Evolutionary conservation across 2,113 vertebrate species (phyloP).

Genomic region (Falco punctatus): DNA sequence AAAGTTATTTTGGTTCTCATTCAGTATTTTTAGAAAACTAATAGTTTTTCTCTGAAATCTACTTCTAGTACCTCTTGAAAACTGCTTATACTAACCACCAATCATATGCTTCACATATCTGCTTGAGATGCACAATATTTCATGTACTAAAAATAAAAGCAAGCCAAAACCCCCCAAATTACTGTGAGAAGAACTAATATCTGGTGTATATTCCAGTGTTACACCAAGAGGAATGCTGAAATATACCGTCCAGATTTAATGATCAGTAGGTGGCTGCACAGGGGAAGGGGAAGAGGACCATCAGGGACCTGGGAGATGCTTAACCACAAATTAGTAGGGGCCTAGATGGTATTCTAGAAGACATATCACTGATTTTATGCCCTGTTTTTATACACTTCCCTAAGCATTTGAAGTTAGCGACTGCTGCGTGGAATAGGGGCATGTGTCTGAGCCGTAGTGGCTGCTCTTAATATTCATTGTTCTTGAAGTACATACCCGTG

Average conservation of each 20-base stretch:
- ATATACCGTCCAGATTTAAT: background rate
- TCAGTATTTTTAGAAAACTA: background rate
- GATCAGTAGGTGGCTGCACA: background rate
- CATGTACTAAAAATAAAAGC: background rate
- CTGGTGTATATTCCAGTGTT: background rate
- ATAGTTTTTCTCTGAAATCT: background rate
- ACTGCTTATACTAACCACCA: background rate
- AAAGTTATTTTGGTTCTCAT: background rate
- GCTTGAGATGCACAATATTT: background rate
- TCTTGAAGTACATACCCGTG: background rate
- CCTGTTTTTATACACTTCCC: background rate
- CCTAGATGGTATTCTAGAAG: background rate
- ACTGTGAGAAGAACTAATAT: background rate
- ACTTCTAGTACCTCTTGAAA: background rate
- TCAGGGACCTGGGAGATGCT: background rate
- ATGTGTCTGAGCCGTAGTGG: background rate
- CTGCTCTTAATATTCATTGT: background rate
- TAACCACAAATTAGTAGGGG: background rate
- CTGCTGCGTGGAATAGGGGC: fast-evolving
- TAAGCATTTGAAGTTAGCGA: background rate
- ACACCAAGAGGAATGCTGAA: background rate
- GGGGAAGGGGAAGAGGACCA: background rate
- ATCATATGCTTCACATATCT: background rate
- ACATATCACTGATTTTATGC: background rate
- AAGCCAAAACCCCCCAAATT: background rate